These are phyloP conservation scores for Euglossa dilemma DNA, from an alignment of 1,140 invertebrate genomes.

Conservation along the genomic window DNA sequence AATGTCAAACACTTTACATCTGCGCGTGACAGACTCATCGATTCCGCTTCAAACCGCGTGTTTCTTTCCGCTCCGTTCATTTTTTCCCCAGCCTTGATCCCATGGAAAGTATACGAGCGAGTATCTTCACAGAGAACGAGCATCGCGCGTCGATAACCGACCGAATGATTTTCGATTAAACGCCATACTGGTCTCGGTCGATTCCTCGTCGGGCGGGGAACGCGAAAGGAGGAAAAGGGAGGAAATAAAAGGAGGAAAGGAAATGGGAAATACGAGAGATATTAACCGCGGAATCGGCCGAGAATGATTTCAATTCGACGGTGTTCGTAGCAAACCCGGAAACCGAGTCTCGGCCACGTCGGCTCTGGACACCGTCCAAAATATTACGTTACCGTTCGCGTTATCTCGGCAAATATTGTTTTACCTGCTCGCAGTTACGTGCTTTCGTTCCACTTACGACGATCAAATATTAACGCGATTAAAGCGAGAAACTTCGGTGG, in stretches of 20 bases:
- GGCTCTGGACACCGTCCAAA: not conserved
- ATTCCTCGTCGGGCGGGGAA: not conserved
- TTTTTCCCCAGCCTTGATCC: not conserved
- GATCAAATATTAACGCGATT: conserved; percentile 22
- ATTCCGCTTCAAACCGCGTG: conserved; percentile 32
- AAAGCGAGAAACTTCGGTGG: not conserved
- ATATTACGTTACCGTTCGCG: not conserved
- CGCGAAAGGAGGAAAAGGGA: too few relatives aligned
- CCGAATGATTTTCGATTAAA: conserved; percentile 1
- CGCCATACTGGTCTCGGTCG: not conserved
- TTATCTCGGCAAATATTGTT: conserved; percentile 24
- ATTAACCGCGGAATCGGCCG: not conserved
- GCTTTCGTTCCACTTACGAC: not conserved
- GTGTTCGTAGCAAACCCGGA: not conserved
- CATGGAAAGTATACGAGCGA: not conserved
- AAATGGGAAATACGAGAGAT: not conserved
- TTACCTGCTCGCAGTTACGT: not conserved
- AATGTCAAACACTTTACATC: conserved; percentile 63
- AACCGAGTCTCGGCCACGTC: not conserved
- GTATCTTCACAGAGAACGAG: not conserved
- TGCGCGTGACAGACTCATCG: conserved; percentile 52
- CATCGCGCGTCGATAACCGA: not conserved
- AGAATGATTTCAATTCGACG: not conserved
- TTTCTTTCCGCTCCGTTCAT: not conserved
- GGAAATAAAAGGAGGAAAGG: too few relatives aligned